Conservation (phyloP, 2,888 invertebrate genomes). For the Auanema sp. region DNA sequence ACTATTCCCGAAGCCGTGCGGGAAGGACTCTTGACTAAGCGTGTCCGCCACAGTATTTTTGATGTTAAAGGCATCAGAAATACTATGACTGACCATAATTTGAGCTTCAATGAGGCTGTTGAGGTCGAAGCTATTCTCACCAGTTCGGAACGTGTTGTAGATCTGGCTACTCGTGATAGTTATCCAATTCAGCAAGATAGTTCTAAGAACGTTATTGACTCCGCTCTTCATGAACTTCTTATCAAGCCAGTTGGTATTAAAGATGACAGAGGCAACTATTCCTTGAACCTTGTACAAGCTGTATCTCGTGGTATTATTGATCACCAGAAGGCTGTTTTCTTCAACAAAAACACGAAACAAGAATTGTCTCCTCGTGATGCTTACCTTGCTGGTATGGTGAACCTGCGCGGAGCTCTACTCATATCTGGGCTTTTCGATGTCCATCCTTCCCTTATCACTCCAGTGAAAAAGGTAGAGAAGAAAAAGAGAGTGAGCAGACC, state of each 20-base stretch:
- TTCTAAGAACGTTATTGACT: conserved; percentile 65
- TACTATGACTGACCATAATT: conserved; percentile 78
- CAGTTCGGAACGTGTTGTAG: conserved; percentile 67
- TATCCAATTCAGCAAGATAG: conserved; percentile 61
- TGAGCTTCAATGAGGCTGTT: conserved; percentile 81
- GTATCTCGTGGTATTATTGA: conserved; percentile 84
- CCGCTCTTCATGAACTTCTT: conserved; percentile 74
- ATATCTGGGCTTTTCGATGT: conserved; percentile 83
- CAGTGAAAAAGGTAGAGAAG: conserved; percentile 78
- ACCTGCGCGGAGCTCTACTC: conserved; percentile 83
- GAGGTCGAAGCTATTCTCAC: conserved; percentile 78
- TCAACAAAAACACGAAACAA: conserved; percentile 67
- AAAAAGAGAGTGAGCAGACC: conserved; percentile 81
- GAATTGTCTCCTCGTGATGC: conserved; percentile 80
- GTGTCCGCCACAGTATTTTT: conserved; percentile 84
- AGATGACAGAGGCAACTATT: conserved; percentile 74
- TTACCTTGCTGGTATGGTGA: conserved; percentile 81
- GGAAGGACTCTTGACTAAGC: conserved; percentile 83
- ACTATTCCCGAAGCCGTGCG: conserved; percentile 83
- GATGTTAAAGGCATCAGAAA: conserved; percentile 86
- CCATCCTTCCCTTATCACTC: conserved; percentile 58
- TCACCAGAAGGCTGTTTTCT: conserved; percentile 76
- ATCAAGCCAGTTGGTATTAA: conserved; percentile 79
- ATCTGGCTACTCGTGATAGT: conserved; percentile 49
- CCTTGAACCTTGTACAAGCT: conserved; percentile 79